Conservation (phyloP, 2,797 vertebrate species). For the Alfaro cultratus region DNA sequence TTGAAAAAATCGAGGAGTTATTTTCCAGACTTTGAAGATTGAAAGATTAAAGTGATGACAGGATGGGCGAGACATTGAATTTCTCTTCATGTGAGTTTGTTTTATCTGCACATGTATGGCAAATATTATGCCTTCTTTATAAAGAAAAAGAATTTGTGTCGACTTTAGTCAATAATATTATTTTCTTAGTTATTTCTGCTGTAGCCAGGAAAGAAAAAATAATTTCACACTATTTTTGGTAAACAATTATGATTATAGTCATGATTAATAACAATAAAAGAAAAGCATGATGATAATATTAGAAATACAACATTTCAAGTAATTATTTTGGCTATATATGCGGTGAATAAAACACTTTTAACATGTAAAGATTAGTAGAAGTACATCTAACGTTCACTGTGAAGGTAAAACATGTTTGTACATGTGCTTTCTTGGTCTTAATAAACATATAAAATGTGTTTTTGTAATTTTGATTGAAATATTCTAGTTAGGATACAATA, state of each 20-base stretch:
- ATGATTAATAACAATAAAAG: not conserved
- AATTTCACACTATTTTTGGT: not conserved
- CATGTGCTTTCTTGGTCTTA: slow-evolving; percentile 42
- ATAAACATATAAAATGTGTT: slow-evolving; percentile 63
- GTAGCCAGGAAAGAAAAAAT: not conserved
- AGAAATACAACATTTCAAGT: not conserved
- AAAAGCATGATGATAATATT: not conserved
- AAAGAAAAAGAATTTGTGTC: not conserved
- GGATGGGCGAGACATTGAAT: too few species aligned
- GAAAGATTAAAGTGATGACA: slow-evolving; percentile 1
- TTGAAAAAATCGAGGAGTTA: not conserved
- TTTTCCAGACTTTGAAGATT: slow-evolving; percentile 7
- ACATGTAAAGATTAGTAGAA: not conserved
- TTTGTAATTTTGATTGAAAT: slow-evolving; percentile 1
- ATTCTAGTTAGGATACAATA: not conserved
- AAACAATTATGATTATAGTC: not conserved
- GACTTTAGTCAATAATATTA: not conserved
- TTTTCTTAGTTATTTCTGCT: not conserved
- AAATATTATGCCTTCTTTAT: not conserved
- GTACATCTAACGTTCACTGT: not conserved
- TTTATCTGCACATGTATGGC: slow-evolving; percentile 18
- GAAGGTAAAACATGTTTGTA: slow-evolving; percentile 33
- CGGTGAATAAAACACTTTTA: not conserved
- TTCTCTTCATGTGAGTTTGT: slow-evolving; percentile 53
- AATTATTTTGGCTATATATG: not conserved